Conservation (phyloP, 1,140 invertebrate species). For the Leptoteleia sp. region DNA sequence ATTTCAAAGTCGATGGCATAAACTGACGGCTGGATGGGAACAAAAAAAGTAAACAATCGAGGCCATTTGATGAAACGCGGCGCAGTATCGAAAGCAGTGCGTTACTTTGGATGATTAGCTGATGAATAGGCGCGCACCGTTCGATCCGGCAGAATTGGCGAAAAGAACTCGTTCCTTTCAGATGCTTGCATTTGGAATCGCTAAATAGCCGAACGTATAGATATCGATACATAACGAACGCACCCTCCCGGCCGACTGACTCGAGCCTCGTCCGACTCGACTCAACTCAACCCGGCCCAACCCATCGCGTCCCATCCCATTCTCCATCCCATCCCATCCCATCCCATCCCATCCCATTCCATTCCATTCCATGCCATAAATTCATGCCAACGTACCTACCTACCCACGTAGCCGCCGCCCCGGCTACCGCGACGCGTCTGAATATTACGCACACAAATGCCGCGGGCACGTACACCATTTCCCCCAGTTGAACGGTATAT, state of each 20-base stretch:
- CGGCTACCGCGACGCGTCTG: constrained; percentile 75
- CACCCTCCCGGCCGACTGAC: constrained; percentile 62
- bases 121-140: constrained; percentile 40
- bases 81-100: constrained; percentile 15
- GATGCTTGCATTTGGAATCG: constrained; percentile 67
- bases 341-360: constrained; percentile 46
- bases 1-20: too few relatives aligned
- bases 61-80: constrained; percentile 34
- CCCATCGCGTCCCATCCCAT: constrained; percentile 37
- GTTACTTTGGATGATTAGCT: constrained; percentile 58
- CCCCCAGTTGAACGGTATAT: constrained; percentile 69
- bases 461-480: constrained; percentile 64
- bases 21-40: too few relatives aligned
- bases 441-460: constrained; percentile 76
- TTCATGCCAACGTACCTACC: constrained; percentile 77
- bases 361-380: constrained; percentile 73
- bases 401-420: constrained; percentile 71
- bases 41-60: constrained; percentile 42
- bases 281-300: constrained; percentile 48
- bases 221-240: constrained; percentile 71
- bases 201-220: constrained; percentile 75
- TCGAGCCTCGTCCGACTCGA: constrained; percentile 44
- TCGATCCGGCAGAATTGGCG: constrained; percentile 44
- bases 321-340: constrained; percentile 22
- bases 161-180: constrained; percentile 61